Conservation (phyloP, 1,140 invertebrate genomes). For the Adelges cooleyi region DNA sequence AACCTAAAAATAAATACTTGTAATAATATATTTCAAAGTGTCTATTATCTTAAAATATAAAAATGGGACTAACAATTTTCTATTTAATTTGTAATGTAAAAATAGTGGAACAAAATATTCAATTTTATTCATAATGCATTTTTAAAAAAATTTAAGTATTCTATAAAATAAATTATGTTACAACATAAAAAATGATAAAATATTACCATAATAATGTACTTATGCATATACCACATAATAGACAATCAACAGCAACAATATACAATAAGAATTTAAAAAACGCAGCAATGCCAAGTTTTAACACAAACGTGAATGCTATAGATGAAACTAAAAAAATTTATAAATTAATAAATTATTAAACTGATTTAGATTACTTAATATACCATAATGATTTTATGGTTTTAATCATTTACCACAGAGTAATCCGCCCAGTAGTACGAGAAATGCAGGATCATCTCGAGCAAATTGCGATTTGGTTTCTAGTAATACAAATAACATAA, state of each 20-base stretch:
- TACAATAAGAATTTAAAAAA: slow-evolving; percentile 83
- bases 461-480: slow-evolving; percentile 98
- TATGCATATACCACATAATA: slow-evolving; percentile 73
- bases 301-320: slow-evolving; percentile 72
- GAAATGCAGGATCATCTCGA: slow-evolving; percentile 96
- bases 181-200: too few species aligned
- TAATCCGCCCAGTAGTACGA: slow-evolving; percentile 82
- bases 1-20: slow-evolving; percentile 51
- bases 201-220: slow-evolving; percentile 83
- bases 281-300: slow-evolving; percentile 60
- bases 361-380: neutral
- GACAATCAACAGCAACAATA: slow-evolving; percentile 89
- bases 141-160: too few species aligned
- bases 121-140: too few species aligned
- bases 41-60: too few species aligned
- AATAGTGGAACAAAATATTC: too few species aligned
- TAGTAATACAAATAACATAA: slow-evolving; percentile 41
- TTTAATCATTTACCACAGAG: slow-evolving; percentile 58
- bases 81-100: too few species aligned
- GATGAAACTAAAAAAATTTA: slow-evolving; percentile 64
- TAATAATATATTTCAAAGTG: neutral
- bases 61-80: too few species aligned
- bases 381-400: neutral
- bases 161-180: too few species aligned
- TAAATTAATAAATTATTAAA: slow-evolving; percentile 10